These are phyloP conservation scores for Rhinichthys osculus DNA, from an alignment of 2,797 vertebrate species.

Conservation along the genomic window DNA sequence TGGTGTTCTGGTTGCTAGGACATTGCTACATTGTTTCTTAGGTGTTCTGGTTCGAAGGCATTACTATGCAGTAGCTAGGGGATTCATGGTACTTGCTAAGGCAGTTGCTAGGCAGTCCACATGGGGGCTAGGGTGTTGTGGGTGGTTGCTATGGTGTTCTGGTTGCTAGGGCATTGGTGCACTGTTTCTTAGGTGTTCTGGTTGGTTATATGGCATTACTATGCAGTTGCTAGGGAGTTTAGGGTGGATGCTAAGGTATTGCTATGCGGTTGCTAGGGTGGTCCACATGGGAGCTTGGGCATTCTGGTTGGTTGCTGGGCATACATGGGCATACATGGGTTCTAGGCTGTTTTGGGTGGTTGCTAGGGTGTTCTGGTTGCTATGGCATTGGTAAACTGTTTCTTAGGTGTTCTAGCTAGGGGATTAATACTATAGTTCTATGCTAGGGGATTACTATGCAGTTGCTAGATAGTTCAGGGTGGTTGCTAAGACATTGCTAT, in stretches of 20 bases:
- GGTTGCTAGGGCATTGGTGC: background rate
- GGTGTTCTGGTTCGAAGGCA: background rate
- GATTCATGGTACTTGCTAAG: no score
- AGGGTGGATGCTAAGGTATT: no score
- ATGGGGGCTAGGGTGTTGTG: background rate
- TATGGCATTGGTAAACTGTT: background rate
- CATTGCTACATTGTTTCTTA: background rate
- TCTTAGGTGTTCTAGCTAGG: background rate
- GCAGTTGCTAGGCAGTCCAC: no score
- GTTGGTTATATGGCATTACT: no score
- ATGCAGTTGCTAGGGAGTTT: no score
- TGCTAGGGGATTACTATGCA: background rate
- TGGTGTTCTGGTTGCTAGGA: background rate
- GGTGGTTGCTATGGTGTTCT: background rate
- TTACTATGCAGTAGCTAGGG: background rate
- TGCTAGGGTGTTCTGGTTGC: background rate
- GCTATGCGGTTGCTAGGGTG: no score
- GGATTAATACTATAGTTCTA: no score
- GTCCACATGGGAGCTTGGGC: no score
- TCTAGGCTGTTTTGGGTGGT: background rate
- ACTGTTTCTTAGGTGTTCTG: background rate
- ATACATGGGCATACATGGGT: no score
- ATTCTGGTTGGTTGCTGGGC: background rate
- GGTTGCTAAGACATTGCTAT: background rate
- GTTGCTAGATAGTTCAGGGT: background rate